Evolutionary conservation across 2,888 invertebrate genomes (phyloP).

Genomic region (Dasysyrphus albostriatus): DNA sequence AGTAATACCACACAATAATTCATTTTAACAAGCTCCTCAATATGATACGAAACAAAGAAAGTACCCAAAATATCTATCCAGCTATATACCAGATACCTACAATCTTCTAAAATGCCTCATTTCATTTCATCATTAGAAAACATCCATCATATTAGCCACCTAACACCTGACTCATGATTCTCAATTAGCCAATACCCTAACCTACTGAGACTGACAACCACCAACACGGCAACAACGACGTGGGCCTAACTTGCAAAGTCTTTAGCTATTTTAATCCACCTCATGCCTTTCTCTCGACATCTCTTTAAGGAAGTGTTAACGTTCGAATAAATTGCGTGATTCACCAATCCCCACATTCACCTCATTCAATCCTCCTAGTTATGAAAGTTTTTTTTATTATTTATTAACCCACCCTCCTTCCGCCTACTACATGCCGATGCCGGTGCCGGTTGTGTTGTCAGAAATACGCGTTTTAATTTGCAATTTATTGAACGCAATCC

Average conservation of each 20-base stretch:
- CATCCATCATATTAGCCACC: conserved; percentile 21
- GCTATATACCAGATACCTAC: background rate
- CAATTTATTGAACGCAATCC: conserved; percentile 62
- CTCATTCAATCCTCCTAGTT: background rate
- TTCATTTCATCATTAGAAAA: conserved; percentile 15
- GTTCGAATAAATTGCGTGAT: conserved; percentile 27
- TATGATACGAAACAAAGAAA: background rate
- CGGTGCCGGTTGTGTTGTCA: background rate
- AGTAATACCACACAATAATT: background rate
- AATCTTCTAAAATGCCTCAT: background rate
- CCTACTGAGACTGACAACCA: background rate
- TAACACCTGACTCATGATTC: conserved; percentile 20
- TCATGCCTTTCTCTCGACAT: conserved; percentile 12
- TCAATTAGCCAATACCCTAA: conserved; percentile 20
- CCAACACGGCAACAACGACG: background rate
- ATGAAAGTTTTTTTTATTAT: conserved; percentile 39
- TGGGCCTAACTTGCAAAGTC: conserved; percentile 11
- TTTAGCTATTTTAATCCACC: conserved; percentile 21
- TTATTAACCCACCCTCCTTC: conserved; percentile 5
- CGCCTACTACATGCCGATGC: background rate
- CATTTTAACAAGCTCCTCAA: background rate
- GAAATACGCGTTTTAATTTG: conserved; percentile 56
- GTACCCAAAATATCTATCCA: background rate
- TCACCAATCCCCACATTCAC: background rate
- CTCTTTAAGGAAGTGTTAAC: conserved; percentile 47